phyloP scores from a whole-genome alignment of 2,888 invertebrate genomes.

The Agrotis clavis region DNA sequence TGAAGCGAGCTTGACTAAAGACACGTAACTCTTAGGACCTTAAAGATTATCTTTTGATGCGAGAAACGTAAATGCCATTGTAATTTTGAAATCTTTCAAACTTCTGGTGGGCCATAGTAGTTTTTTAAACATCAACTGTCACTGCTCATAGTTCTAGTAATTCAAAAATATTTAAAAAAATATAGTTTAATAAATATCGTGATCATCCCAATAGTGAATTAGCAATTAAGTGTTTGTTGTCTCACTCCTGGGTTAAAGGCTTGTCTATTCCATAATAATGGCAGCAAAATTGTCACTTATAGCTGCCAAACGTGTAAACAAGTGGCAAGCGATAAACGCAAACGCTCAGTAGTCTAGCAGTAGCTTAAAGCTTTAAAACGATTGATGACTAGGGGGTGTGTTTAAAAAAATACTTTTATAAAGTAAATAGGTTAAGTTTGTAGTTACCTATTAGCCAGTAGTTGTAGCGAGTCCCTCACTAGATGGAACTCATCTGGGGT shows the following conservation, averaged over 20 bases:
- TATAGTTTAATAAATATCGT: background rate
- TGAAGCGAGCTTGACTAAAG: background rate
- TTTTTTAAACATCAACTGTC: slow-evolving; percentile 3
- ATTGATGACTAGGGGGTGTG: no score
- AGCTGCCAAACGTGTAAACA: no score
- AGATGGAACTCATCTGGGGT: slow-evolving; percentile 98
- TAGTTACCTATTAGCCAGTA: slow-evolving; percentile 93
- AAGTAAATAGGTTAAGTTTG: background rate
- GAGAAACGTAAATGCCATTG: background rate
- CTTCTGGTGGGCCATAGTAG: background rate
- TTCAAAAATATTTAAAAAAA: no score
- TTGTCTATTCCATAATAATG: no score
- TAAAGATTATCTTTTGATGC: background rate
- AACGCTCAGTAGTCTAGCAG: no score
- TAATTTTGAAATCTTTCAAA: background rate
- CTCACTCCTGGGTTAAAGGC: no score
- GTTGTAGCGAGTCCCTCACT: slow-evolving; percentile 96
- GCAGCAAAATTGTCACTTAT: no score
- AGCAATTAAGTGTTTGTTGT: no score
- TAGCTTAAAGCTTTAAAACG: no score
- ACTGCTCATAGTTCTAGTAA: no score
- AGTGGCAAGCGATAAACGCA: no score
- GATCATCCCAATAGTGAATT: no score
- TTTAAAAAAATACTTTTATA: background rate
- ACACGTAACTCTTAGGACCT: background rate